phyloP scores from a whole-genome alignment of 1,140 invertebrate species.

The Heliconius himera region DNA sequence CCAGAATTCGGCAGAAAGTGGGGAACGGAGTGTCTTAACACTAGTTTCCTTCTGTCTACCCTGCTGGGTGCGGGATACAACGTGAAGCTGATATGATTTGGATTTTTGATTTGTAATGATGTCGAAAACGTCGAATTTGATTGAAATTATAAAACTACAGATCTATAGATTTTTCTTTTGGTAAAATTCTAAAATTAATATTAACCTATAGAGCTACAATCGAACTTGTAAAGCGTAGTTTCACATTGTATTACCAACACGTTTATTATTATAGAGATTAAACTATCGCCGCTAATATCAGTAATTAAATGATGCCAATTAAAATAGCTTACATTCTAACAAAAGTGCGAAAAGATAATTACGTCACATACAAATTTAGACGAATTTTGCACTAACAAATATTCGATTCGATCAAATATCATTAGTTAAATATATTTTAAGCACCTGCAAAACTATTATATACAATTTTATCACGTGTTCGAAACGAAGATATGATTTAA shows the following conservation, averaged over 20 bases:
- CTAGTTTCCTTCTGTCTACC: too few species aligned
- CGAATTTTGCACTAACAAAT: neutral
- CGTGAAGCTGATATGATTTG: too few species aligned
- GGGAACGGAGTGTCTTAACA: too few species aligned
- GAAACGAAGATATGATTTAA: constrained; percentile 28
- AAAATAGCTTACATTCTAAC: neutral
- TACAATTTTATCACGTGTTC: constrained; percentile 27
- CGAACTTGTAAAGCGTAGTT: neutral
- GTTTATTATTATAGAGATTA: too few species aligned
- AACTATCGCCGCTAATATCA: neutral
- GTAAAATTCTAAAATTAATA: too few species aligned
- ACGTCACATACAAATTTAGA: constrained; percentile 1
- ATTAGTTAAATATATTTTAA: neutral
- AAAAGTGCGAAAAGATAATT: neutral
- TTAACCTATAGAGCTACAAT: too few species aligned
- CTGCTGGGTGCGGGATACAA: too few species aligned
- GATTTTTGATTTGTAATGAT: too few species aligned
- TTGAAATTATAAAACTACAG: neutral
- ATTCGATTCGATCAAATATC: neutral
- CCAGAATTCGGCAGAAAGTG: too few species aligned
- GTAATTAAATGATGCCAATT: neutral
- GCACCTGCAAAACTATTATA: neutral
- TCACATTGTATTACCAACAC: too few species aligned
- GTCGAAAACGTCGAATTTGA: too few species aligned
- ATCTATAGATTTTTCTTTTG: too few species aligned